These are phyloP conservation scores for Aphaenogaster ashmeadi DNA, from an alignment of 1,140 invertebrate species.

Conservation along the genomic window DNA sequence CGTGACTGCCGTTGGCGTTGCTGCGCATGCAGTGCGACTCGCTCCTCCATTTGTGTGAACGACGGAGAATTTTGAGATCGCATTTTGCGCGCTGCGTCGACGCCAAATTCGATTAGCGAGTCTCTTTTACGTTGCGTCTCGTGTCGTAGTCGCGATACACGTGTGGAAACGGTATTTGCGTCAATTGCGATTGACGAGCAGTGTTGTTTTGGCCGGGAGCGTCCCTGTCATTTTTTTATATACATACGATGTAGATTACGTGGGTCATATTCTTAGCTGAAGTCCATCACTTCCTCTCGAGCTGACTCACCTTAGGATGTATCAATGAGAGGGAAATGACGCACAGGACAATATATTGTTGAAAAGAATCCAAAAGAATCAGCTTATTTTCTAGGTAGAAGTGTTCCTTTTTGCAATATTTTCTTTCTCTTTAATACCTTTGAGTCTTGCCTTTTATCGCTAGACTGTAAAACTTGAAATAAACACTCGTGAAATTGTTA, in stretches of 20 bases:
- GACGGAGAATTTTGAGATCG: neutral
- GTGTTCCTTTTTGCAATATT: neutral
- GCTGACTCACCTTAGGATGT: neutral
- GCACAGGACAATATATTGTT: neutral
- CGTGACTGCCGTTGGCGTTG: neutral
- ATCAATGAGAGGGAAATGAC: neutral
- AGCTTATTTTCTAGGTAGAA: neutral
- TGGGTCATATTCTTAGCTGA: neutral
- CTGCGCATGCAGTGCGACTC: constrained; percentile 15
- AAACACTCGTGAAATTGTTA: neutral
- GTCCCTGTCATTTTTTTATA: neutral
- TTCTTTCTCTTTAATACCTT: neutral
- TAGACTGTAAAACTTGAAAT: neutral
- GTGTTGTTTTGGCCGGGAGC: neutral
- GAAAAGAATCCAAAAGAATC: neutral
- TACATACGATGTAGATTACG: neutral
- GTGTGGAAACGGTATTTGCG: neutral
- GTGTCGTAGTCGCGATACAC: neutral
- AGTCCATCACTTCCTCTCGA: neutral
- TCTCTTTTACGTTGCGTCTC: neutral
- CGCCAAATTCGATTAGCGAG: neutral
- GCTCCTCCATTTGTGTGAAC: neutral
- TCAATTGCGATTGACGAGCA: neutral
- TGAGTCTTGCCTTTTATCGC: neutral
- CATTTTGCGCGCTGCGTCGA: neutral